Evolutionary conservation across 2,113 vertebrate genomes (phyloP).

Genomic region (Pangasianodon gigas): DNA sequence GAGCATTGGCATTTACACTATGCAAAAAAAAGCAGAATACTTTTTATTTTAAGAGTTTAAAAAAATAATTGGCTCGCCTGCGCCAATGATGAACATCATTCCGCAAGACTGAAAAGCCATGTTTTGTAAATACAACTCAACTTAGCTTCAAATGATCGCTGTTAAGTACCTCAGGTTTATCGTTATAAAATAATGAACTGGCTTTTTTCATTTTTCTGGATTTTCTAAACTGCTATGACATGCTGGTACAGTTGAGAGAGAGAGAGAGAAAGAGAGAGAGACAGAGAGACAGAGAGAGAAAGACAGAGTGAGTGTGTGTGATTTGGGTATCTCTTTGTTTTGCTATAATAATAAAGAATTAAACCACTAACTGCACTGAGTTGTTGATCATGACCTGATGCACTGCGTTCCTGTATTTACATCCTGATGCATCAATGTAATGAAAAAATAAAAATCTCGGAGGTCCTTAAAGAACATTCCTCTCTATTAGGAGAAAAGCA

Average conservation of each 20-base stretch:
- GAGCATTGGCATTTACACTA: slow-evolving; percentile 65
- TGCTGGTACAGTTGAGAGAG: slow-evolving; percentile 45
- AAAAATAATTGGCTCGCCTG: slow-evolving; percentile 63
- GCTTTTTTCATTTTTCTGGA: slow-evolving; percentile 11
- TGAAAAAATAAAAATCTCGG: slow-evolving; percentile 40
- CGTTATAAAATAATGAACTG: slow-evolving; percentile 51
- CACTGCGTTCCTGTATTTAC: slow-evolving; percentile 50
- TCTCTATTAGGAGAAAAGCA: slow-evolving; percentile 10
- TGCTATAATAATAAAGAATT: slow-evolving; percentile 28
- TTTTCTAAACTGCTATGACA: slow-evolving; percentile 48
- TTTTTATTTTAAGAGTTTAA: slow-evolving; percentile 58
- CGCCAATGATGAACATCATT: slow-evolving; percentile 48
- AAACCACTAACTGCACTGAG: slow-evolving; percentile 29
- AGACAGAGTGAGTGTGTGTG: neutral
- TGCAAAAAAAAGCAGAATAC: slow-evolving; percentile 61
- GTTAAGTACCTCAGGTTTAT: slow-evolving; percentile 49
- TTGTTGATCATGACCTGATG: slow-evolving; percentile 7
- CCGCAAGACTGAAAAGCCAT: slow-evolving; percentile 47
- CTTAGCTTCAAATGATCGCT: slow-evolving; percentile 34
- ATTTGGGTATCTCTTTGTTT: slow-evolving; percentile 22
- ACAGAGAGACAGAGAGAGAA: neutral
- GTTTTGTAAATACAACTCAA: slow-evolving; percentile 53
- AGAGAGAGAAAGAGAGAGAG: neutral
- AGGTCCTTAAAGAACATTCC: slow-evolving; percentile 18
- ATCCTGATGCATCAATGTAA: slow-evolving; percentile 41